These are phyloP conservation scores for Platalea minor DNA, from an alignment of 2,797 vertebrate genomes.

Conservation along the genomic window DNA sequence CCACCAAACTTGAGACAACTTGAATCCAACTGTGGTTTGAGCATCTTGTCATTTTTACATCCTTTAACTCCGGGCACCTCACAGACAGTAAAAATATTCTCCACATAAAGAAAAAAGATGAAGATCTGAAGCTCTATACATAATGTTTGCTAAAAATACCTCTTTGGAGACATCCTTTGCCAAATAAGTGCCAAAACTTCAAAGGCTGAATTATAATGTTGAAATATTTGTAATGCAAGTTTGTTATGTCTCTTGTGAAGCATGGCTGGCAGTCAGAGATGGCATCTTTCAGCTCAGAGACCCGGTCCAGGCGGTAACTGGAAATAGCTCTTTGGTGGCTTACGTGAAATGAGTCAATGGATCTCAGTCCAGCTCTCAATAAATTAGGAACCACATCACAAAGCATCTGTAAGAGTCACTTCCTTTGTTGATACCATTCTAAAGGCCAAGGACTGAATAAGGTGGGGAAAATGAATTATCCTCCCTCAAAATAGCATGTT, in stretches of 20 bases:
- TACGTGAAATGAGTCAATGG: neutral
- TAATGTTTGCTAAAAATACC: conserved; percentile 13
- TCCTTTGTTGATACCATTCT: conserved; percentile 31
- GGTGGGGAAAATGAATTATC: neutral
- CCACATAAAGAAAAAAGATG: neutral
- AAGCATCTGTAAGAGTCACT: conserved; percentile 40
- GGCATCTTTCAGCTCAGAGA: neutral
- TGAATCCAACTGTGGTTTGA: neutral
- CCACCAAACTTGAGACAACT: neutral
- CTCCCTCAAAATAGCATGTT: neutral
- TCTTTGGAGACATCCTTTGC: neutral
- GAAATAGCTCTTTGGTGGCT: neutral
- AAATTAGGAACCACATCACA: conserved; percentile 15
- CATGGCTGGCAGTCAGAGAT: neutral
- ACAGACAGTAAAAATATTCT: neutral
- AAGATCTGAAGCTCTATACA: neutral
- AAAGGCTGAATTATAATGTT: neutral
- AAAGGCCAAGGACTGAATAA: conserved; percentile 40
- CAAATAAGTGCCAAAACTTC: conserved; percentile 29
- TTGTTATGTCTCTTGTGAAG: neutral
- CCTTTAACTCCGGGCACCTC: neutral
- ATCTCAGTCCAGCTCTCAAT: neutral
- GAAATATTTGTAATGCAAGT: neutral
- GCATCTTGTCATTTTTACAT: neutral
- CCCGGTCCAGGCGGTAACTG: neutral